Percentiles rank a stretch among this genome's conserved stretches.
Conservation (phyloP, 2,888 invertebrate genomes). For the Drosophila peninsularis region DNA sequence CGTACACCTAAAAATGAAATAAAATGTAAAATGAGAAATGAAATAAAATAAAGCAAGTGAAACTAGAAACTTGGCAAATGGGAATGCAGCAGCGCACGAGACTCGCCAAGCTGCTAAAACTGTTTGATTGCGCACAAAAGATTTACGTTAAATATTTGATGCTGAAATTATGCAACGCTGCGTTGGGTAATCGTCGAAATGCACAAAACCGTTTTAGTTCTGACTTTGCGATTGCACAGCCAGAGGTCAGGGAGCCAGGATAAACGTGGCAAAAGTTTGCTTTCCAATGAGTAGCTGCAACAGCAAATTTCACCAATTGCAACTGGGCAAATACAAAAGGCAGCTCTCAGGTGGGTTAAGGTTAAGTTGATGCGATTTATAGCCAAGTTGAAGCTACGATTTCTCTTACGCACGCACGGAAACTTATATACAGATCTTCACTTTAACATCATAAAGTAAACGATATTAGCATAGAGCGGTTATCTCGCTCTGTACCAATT, state of each 20-base stretch:
- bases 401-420: neutral
- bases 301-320: slow-evolving; percentile 23
- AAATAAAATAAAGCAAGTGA: slow-evolving; percentile 32
- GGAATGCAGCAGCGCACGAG: slow-evolving; percentile 14
- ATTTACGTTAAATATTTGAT: slow-evolving; percentile 79
- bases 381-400: neutral
- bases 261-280: slow-evolving; percentile 11
- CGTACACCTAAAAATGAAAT: slow-evolving; percentile 2
- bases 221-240: slow-evolving; percentile 36
- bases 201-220: slow-evolving; percentile 58
- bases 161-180: slow-evolving; percentile 78
- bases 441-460: neutral
- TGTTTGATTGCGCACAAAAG: slow-evolving; percentile 77
- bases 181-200: slow-evolving; percentile 73
- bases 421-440: neutral
- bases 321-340: neutral
- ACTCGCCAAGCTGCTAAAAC: slow-evolving; percentile 48
- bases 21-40: slow-evolving; percentile 22
- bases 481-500: neutral
- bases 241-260: slow-evolving; percentile 29
- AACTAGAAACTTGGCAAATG: slow-evolving; percentile 38
- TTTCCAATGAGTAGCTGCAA: slow-evolving; percentile 13
- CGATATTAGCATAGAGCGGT: neutral
- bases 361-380: neutral
- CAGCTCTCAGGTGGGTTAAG: slow-evolving; percentile 2